Evolutionary conservation across 64 coral and sea anemone species (phyloP).

Genomic region (Pachyseris speciosa): DNA sequence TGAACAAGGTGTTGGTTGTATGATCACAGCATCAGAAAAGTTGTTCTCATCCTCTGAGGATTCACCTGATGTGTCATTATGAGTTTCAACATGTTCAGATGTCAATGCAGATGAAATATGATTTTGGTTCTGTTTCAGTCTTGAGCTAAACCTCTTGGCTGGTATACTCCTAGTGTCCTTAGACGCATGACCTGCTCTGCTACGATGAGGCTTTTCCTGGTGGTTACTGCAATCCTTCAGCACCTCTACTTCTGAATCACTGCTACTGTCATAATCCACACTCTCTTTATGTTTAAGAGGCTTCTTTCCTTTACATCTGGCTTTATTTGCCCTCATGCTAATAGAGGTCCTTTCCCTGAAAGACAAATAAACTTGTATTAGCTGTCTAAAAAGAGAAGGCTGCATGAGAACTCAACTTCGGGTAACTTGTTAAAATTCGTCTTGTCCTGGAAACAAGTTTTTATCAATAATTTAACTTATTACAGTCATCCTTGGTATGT

Average conservation of each 20-base stretch:
- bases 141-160: not conserved
- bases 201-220: not conserved
- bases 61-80: not conserved
- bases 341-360: not conserved
- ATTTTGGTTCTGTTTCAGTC: not conserved
- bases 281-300: not conserved
- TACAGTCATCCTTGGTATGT: no score
- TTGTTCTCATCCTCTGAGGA: not conserved
- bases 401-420: no score
- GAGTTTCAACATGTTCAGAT: not conserved
- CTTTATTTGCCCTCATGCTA: not conserved
- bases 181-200: not conserved
- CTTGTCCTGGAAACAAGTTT: no score
- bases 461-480: no score
- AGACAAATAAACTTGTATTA: not conserved
- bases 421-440: no score
- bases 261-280: slow-evolving; percentile 35
- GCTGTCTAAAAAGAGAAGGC: no score
- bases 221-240: not conserved
- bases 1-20: slow-evolving; percentile 11
- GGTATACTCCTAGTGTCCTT: not conserved
- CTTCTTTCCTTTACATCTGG: slow-evolving; percentile 6
- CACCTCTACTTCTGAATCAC: slow-evolving; percentile 28
- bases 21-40: not conserved
- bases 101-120: not conserved